A percentile compares a stretch with the other conserved stretches of the same genome.
Evolutionary conservation across 2,797 vertebrate species (phyloP).

Genomic region (Liparis tanakae): DNA sequence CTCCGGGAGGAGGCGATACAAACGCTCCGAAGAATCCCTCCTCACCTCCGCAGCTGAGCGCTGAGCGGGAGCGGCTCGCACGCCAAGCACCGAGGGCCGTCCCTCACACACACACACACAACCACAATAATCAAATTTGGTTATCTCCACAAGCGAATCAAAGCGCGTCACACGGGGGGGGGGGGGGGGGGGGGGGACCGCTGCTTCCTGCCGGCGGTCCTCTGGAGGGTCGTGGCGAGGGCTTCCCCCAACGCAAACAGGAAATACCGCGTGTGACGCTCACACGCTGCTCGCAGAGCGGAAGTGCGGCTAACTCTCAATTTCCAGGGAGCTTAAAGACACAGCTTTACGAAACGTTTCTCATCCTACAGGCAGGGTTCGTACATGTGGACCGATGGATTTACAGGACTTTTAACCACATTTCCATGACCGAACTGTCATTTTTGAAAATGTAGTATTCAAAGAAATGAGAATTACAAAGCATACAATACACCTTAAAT

Average conservation of each 20-base stretch:
- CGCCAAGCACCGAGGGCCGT: constrained; percentile 40
- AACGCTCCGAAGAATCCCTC: constrained; percentile 38
- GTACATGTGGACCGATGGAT: no score
- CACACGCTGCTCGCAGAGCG: constrained; percentile 40
- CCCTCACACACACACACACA: constrained; percentile 51
- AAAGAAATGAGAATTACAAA: no score
- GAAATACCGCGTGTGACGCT: constrained; percentile 71
- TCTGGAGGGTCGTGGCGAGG: constrained; percentile 33
- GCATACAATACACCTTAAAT: no score
- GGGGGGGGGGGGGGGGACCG: constrained; percentile 26
- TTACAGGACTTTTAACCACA: no score
- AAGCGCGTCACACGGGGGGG: constrained; percentile 21
- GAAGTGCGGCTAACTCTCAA: constrained; percentile 36
- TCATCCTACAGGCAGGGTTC: no score
- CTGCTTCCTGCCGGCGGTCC: constrained; percentile 65
- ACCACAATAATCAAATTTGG: constrained; percentile 52
- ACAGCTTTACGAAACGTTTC: constrained; percentile 23
- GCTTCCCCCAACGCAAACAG: constrained; percentile 71
- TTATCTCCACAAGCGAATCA: constrained; percentile 43
- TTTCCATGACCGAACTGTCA: no score
- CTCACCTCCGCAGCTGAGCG: constrained; percentile 50
- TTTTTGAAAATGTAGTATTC: no score
- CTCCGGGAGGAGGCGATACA: constrained; percentile 47
- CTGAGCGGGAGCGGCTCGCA: constrained; percentile 46
- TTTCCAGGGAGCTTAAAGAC: constrained; percentile 34